Conservation (phyloP, 2,797 vertebrate genomes). For the Crenuchus spilurus region DNA sequence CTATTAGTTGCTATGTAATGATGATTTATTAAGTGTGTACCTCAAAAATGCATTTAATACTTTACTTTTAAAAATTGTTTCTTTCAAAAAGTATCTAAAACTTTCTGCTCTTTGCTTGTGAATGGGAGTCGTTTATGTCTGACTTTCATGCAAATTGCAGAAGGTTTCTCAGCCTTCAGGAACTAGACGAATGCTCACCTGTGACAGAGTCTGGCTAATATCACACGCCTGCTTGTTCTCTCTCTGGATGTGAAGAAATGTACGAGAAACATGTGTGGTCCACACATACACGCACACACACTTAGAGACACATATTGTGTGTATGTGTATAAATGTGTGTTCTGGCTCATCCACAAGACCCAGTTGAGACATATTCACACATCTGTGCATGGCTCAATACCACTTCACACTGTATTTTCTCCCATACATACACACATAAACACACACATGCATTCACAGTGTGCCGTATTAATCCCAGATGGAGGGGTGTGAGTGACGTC, state of each 20-base stretch:
- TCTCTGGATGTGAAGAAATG: constrained; percentile 17
- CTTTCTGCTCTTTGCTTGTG: constrained; percentile 7
- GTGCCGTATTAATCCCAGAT: constrained; percentile 49
- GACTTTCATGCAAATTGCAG: constrained; percentile 54
- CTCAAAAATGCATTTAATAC: too few species aligned
- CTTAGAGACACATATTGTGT: not conserved
- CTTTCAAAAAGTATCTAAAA: not conserved
- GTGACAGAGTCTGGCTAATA: constrained; percentile 49
- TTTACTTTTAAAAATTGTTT: too few species aligned
- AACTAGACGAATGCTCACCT: constrained; percentile 28
- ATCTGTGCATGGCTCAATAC: constrained; percentile 5
- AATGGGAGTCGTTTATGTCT: constrained; percentile 30
- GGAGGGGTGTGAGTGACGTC: constrained; percentile 39
- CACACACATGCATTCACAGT: constrained; percentile 26
- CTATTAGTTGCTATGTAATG: too few species aligned
- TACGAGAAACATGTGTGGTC: constrained; percentile 22
- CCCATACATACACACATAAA: constrained; percentile 12
- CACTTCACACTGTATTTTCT: constrained; percentile 2
- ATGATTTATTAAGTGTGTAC: too few species aligned
- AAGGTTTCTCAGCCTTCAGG: constrained; percentile 38
- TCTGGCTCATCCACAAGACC: constrained; percentile 9
- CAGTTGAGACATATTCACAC: constrained; percentile 8
- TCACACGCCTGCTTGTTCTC: constrained; percentile 17
- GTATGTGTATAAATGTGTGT: not conserved
- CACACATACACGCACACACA: constrained; percentile 3